Percentiles rank a stretch among this genome's conserved stretches.
Evolutionary conservation across 2,797 vertebrate genomes (phyloP).

Genomic region (Helarctos malayanus): DNA sequence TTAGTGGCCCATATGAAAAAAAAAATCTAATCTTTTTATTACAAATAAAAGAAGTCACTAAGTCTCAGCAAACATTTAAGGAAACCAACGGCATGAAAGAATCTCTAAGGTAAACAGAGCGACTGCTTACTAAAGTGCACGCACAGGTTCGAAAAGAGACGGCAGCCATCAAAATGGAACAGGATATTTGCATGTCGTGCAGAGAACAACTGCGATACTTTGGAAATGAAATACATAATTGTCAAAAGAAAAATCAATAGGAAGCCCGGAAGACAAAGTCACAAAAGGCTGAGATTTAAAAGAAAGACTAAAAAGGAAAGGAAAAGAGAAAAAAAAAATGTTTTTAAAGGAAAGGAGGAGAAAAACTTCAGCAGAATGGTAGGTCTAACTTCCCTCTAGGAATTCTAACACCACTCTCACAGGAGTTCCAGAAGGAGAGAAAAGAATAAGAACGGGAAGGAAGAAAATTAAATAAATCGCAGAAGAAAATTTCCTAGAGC

Average conservation of each 20-base stretch:
- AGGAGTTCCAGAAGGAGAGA: not conserved
- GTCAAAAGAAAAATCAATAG: constrained; percentile 20
- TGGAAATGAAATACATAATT: not conserved
- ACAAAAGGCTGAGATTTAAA: constrained; percentile 1
- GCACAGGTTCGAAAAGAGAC: not conserved
- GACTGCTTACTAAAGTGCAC: not conserved
- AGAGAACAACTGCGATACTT: constrained; percentile 6
- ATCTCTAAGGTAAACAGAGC: not conserved
- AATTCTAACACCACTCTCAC: constrained; percentile 1
- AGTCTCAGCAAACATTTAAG: not conserved
- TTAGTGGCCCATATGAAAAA: not conserved
- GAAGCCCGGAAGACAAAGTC: not conserved
- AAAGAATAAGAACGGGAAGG: not conserved
- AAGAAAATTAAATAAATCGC: not conserved
- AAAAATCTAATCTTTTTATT: not conserved
- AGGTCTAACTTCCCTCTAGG: not conserved
- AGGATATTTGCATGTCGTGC: not conserved
- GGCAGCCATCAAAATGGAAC: not conserved
- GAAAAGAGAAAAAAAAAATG: not conserved
- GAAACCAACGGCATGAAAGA: not conserved
- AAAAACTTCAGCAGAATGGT: not conserved
- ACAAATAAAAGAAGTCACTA: constrained; percentile 10
- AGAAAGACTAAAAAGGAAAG: not conserved
- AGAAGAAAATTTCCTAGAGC: not conserved
- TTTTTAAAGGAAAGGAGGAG: not conserved